phyloP scores from a whole-genome alignment of 2,797 vertebrate species.

The Hozukius guyotensis region DNA sequence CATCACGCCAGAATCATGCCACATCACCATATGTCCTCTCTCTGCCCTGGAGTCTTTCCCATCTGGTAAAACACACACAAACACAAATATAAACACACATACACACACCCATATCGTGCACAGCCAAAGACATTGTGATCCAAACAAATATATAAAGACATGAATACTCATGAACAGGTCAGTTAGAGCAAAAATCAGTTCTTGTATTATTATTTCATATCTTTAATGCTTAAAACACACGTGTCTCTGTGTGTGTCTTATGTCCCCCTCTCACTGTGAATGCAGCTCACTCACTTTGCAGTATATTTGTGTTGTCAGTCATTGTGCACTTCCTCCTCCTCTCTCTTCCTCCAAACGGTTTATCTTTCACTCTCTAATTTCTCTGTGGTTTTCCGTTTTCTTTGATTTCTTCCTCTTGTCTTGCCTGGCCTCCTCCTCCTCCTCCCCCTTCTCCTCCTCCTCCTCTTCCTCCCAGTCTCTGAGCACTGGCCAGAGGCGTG shows the following conservation, averaged over 20 bases:
- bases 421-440: not conserved
- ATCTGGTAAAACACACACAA: conserved; percentile 60
- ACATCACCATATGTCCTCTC: conserved; percentile 71
- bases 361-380: conserved; percentile 45
- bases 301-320: conserved; percentile 17
- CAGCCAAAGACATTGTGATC: not conserved
- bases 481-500: conserved; percentile 71
- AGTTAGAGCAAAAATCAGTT: not conserved
- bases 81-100: conserved; percentile 17
- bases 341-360: conserved; percentile 28
- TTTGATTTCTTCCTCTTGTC: conserved; percentile 45
- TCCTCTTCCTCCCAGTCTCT: conserved; percentile 44
- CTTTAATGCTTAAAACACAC: not conserved
- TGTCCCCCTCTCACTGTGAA: not conserved
- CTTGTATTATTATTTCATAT: not conserved
- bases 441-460: not conserved
- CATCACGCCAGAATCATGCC: conserved; percentile 67
- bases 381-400: conserved; percentile 40
- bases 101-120: not conserved
- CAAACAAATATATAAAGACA: not conserved
- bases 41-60: conserved; percentile 62
- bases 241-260: not conserved
- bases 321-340: not conserved
- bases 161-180: not conserved
- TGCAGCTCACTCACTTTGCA: not conserved